phyloP scores from a whole-genome alignment of 2,888 invertebrate species.

The Pyrochroa serraticornis region DNA sequence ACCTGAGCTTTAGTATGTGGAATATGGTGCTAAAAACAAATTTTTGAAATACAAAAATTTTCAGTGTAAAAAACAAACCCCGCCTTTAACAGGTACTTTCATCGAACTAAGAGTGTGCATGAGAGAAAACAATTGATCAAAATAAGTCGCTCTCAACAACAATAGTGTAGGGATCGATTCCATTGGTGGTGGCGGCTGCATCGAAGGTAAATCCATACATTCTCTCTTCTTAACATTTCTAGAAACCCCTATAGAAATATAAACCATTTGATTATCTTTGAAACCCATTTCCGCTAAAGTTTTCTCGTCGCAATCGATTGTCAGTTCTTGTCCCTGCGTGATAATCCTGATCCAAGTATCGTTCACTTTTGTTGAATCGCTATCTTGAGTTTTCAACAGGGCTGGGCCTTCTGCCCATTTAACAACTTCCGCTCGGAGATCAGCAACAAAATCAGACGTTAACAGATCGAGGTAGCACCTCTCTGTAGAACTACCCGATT shows the following conservation, averaged over 20 bases:
- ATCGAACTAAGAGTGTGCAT: conserved; percentile 91
- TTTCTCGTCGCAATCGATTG: conserved; percentile 91
- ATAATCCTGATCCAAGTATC: conserved; percentile 81
- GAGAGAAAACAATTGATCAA: conserved; percentile 87
- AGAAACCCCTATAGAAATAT: conserved; percentile 85
- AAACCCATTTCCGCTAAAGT: conserved; percentile 90
- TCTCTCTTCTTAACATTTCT: conserved; percentile 65
- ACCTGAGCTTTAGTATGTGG: conserved; percentile 89
- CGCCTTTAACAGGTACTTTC: conserved; percentile 76
- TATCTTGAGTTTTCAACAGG: conserved; percentile 52
- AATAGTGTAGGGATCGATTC: conserved; percentile 86
- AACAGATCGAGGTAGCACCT: conserved; percentile 82
- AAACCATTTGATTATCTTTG: conserved; percentile 92
- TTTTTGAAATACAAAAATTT: conserved; percentile 5
- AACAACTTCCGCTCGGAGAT: conserved; percentile 92
- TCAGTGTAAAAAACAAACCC: conserved; percentile 58
- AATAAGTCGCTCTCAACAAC: conserved; percentile 83
- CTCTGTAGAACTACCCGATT: conserved; percentile 87
- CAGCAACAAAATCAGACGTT: conserved; percentile 88
- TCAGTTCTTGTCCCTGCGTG: conserved; percentile 91
- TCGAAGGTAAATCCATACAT: conserved; percentile 81
- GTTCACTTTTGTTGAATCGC: conserved; percentile 59
- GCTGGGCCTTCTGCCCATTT: conserved; percentile 85
- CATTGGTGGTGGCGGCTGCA: conserved; percentile 84
- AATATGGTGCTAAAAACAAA: conserved; percentile 64